Conservation (phyloP, 2,888 invertebrate species). For the Candidula unifasciata region DNA sequence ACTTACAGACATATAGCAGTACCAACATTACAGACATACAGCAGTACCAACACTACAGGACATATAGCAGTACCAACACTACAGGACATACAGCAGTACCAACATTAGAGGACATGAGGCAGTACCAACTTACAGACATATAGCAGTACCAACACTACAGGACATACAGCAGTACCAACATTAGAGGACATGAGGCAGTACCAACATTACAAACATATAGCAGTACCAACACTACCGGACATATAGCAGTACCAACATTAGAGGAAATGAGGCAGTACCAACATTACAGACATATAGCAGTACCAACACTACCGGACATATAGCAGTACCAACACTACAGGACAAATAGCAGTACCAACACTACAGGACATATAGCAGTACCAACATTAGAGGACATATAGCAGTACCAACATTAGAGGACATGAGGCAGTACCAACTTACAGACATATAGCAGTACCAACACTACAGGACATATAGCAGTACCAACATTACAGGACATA, state of each 20-base stretch:
- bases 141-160: too few species aligned
- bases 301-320: neutral
- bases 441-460: too few species aligned
- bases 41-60: neutral
- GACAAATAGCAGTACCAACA: too few species aligned
- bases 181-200: too few species aligned
- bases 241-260: too few species aligned
- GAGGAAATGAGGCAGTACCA: too few species aligned
- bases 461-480: too few species aligned
- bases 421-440: too few species aligned
- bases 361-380: too few species aligned
- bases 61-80: neutral
- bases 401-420: neutral
- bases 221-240: too few species aligned
- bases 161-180: neutral
- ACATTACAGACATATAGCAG: neutral
- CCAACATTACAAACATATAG: conserved; percentile 24
- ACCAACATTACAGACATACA: neutral
- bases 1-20: too few species aligned
- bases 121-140: too few species aligned
- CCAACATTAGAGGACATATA: neutral
- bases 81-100: neutral
- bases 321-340: neutral
- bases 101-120: neutral
- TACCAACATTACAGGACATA: neutral